Evolutionary conservation across 2,797 vertebrate species (phyloP).

Genomic region (Pipistrellus pipistrellus): DNA sequence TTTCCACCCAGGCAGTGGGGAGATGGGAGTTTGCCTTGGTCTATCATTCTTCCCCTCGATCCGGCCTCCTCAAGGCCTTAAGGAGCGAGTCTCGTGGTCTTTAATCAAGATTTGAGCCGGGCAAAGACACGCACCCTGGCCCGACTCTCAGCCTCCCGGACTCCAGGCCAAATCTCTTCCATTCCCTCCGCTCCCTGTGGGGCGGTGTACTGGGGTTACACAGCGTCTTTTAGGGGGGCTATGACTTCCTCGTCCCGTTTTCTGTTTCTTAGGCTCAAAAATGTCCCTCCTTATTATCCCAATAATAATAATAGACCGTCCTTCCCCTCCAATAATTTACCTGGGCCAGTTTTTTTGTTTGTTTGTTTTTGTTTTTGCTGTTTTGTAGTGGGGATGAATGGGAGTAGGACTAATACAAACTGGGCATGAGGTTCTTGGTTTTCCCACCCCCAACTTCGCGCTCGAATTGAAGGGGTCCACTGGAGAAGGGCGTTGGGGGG

Average conservation of each 20-base stretch:
- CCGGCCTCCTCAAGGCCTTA: not conserved
- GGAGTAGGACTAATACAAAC: constrained; percentile 28
- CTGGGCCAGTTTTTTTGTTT: not conserved
- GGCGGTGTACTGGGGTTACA: not conserved
- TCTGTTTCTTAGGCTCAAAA: constrained; percentile 58
- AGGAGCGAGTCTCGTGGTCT: not conserved
- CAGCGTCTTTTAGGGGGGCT: not conserved
- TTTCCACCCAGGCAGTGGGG: not conserved
- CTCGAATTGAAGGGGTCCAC: not conserved
- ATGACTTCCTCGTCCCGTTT: not conserved
- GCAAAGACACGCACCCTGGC: not conserved
- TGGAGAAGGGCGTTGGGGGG: not conserved
- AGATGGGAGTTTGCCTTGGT: constrained; percentile 44
- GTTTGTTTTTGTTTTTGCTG: not conserved
- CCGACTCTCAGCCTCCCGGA: not conserved
- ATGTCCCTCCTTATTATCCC: not conserved
- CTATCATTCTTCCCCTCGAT: not conserved
- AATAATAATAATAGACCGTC: not conserved
- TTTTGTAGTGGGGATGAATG: constrained; percentile 41
- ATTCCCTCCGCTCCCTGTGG: not conserved
- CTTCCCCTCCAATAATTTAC: constrained; percentile 27
- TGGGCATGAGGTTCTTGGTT: constrained; percentile 4
- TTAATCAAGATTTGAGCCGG: constrained; percentile 47
- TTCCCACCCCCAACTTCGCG: not conserved
- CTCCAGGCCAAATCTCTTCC: not conserved